These are phyloP conservation scores for Agrotis segetum DNA, from an alignment of 2,888 invertebrate species.

Conservation along the genomic window DNA sequence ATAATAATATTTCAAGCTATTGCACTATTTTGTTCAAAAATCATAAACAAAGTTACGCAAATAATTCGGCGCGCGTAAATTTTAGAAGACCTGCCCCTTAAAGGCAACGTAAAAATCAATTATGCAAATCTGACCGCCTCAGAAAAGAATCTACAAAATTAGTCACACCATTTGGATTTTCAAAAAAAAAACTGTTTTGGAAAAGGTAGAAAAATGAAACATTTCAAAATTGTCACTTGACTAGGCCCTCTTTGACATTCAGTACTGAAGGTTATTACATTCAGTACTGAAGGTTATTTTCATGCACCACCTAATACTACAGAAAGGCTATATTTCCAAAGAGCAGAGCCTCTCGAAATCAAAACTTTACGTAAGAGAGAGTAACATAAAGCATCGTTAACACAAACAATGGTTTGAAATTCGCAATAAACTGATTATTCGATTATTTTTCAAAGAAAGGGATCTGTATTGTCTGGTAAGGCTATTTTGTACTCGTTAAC, in stretches of 20 bases:
- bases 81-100: too few relatives aligned
- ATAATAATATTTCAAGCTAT: too few relatives aligned
- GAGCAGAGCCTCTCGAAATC: constrained; percentile 1
- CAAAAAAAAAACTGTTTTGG: too few relatives aligned
- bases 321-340: not conserved
- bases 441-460: constrained; percentile 53
- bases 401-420: constrained; percentile 47
- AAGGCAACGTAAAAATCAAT: too few relatives aligned
- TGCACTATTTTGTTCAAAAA: too few relatives aligned
- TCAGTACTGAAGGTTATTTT: not conserved
- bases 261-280: not conserved
- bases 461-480: constrained; percentile 39
- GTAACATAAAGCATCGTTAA: constrained; percentile 39
- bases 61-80: too few relatives aligned
- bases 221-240: not conserved
- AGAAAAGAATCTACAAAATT: too few relatives aligned
- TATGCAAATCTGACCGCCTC: too few relatives aligned
- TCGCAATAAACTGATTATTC: constrained; percentile 47
- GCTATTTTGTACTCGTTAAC: constrained; percentile 18
- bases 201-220: too few relatives aligned
- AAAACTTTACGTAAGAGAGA: constrained; percentile 32
- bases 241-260: not conserved
- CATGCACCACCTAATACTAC: not conserved
- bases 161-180: too few relatives aligned
- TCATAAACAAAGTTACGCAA: too few relatives aligned